Conservation (phyloP, 2,888 invertebrate species). For the Polyommatus icarus region DNA sequence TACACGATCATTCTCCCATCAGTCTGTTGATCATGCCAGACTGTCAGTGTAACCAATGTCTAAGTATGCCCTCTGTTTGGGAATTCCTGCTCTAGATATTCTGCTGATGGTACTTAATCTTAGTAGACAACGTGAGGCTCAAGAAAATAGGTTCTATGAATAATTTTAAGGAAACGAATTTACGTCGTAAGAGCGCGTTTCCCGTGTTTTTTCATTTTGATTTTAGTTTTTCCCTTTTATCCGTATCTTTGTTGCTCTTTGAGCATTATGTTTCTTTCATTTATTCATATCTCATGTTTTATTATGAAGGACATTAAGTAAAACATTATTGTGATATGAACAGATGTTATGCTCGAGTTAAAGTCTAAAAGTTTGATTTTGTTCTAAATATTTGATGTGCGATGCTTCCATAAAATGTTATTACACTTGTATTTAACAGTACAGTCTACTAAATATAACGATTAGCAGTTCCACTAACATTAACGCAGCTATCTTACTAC, state of each 20-base stretch:
- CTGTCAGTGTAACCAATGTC: too few relatives aligned
- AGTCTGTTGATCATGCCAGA: too few relatives aligned
- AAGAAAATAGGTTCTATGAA: constrained; percentile 58
- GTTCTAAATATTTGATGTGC: not conserved
- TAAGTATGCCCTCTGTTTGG: not conserved
- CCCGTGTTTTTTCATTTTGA: constrained; percentile 23
- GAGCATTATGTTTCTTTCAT: constrained; percentile 15
- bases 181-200: constrained; percentile 48
- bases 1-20: too few relatives aligned
- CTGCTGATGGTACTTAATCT: not conserved
- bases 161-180: constrained; percentile 64
- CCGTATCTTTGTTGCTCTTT: constrained; percentile 30
- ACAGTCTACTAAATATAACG: not conserved
- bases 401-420: not conserved
- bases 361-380: not conserved
- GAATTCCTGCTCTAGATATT: not conserved
- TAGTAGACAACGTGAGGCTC: constrained; percentile 34
- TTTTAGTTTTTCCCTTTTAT: constrained; percentile 42
- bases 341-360: not conserved
- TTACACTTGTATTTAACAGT: not conserved
- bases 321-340: not conserved
- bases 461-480: too few relatives aligned
- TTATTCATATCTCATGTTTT: constrained; percentile 22
- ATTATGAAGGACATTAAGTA: constrained; percentile 6
- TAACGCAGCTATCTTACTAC: too few relatives aligned